Evolutionary conservation across 2,113 vertebrate genomes (phyloP).

Genomic region (Verasper variegatus): DNA sequence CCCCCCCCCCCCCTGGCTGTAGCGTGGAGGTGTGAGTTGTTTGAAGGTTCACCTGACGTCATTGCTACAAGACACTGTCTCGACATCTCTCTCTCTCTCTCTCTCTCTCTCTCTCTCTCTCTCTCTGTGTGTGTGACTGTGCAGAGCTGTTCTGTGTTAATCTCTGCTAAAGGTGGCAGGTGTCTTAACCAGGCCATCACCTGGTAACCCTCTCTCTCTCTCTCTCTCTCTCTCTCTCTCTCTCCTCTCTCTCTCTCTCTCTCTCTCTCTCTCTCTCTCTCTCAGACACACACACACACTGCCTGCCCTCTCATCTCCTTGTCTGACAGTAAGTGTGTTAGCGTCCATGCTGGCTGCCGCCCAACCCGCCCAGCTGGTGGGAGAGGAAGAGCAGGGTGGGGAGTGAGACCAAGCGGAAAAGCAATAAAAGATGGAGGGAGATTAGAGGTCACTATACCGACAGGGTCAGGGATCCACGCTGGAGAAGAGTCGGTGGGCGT

Average conservation of each 20-base stretch:
- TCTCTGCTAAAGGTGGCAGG: conserved; percentile 77
- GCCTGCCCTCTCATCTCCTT: conserved; percentile 41
- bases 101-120: too few relatives aligned
- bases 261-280: conserved; percentile 1
- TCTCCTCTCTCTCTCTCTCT: not conserved
- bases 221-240: conserved; percentile 30
- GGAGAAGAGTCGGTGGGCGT: conserved; percentile 42
- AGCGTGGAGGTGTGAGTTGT: conserved; percentile 51
- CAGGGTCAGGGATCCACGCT: conserved; percentile 42
- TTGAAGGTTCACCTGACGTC: conserved; percentile 51
- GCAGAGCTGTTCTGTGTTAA: conserved; percentile 72
- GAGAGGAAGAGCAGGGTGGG: conserved; percentile 30
- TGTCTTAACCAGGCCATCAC: conserved; percentile 78
- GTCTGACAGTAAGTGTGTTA: conserved; percentile 55
- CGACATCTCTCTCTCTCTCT: conserved; percentile 4
- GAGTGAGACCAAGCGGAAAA: conserved; percentile 54
- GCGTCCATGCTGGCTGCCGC: conserved; percentile 47
- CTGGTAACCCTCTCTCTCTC: conserved; percentile 68
- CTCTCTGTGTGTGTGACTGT: conserved; percentile 18
- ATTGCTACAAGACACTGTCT: conserved; percentile 51
- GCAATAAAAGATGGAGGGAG: conserved; percentile 55
- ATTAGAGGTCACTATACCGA: conserved; percentile 66
- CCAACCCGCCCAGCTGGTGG: conserved; percentile 55
- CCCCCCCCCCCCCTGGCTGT: conserved; percentile 2
- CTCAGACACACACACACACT: conserved; percentile 16